These are phyloP conservation scores for Dynastes grantii DNA, from an alignment of 2,888 invertebrate genomes.

Conservation along the genomic window DNA sequence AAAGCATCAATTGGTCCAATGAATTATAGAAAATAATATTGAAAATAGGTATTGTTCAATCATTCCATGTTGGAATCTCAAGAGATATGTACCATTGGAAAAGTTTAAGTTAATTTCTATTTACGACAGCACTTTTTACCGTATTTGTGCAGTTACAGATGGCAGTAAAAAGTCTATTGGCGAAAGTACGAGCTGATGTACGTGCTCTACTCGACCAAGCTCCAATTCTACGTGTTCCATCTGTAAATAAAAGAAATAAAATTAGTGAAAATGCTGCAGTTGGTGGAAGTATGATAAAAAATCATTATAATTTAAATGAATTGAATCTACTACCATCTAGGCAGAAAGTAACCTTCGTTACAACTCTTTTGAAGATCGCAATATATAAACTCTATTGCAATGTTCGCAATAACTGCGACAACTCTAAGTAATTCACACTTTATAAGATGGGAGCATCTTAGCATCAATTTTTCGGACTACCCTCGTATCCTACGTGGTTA, in stretches of 20 bases:
- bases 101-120: constrained; percentile 61
- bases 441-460: no score
- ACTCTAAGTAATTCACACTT: no score
- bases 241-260: constrained; percentile 59
- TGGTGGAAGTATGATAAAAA: no score
- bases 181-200: constrained; percentile 68
- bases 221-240: constrained; percentile 69
- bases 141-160: constrained; percentile 70
- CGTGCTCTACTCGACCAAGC: constrained; percentile 69
- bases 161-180: constrained; percentile 68
- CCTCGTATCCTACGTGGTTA: no score
- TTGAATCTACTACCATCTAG: no score
- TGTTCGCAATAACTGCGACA: no score
- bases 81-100: constrained; percentile 11
- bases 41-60: neutral
- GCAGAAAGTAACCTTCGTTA: no score
- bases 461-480: no score
- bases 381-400: no score
- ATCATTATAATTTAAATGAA: no score
- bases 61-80: constrained; percentile 21
- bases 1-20: neutral
- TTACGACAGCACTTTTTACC: constrained; percentile 67
- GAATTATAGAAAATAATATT: no score
- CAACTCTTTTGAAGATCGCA: no score
- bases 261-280: neutral